phyloP scores from a whole-genome alignment of 2,888 invertebrate genomes.

The Machimus rusticus region DNA sequence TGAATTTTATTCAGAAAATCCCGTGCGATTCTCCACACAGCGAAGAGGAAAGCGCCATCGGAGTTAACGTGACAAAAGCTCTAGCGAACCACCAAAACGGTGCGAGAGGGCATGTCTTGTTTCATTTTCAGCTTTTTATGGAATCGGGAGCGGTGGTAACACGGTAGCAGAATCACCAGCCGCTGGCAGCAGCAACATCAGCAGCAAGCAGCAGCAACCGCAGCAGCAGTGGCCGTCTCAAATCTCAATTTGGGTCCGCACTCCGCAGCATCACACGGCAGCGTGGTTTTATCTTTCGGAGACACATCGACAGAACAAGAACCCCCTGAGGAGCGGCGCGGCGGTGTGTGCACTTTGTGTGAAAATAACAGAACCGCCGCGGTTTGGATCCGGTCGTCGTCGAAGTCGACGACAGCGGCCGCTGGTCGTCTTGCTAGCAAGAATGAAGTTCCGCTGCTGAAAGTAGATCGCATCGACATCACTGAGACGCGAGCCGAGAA shows the following conservation, averaged over 20 bases:
- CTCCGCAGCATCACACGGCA: neutral
- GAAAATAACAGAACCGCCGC: slow-evolving; percentile 3
- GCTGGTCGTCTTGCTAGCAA: neutral
- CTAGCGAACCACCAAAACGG: slow-evolving; percentile 9
- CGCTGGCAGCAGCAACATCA: neutral
- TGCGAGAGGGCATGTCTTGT: slow-evolving; percentile 27
- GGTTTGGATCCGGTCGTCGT: neutral
- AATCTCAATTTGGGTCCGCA: neutral
- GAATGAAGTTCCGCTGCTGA: neutral
- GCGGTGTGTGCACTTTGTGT: neutral
- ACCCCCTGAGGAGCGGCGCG: neutral
- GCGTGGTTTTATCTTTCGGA: neutral
- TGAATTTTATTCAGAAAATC: slow-evolving; percentile 31
- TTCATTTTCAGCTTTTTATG: slow-evolving; percentile 8
- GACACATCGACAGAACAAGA: neutral
- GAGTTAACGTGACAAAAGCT: neutral
- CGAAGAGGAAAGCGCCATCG: neutral
- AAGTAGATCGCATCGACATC: neutral
- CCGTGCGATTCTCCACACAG: neutral
- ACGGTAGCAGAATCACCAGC: neutral
- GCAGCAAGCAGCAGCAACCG: neutral
- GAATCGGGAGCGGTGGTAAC: slow-evolving; percentile 28
- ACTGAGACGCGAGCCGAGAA: neutral
- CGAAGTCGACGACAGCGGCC: neutral
- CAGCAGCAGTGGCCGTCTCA: neutral